Conservation (phyloP, 2,113 vertebrate genomes). For the Trematocara zebra region DNA sequence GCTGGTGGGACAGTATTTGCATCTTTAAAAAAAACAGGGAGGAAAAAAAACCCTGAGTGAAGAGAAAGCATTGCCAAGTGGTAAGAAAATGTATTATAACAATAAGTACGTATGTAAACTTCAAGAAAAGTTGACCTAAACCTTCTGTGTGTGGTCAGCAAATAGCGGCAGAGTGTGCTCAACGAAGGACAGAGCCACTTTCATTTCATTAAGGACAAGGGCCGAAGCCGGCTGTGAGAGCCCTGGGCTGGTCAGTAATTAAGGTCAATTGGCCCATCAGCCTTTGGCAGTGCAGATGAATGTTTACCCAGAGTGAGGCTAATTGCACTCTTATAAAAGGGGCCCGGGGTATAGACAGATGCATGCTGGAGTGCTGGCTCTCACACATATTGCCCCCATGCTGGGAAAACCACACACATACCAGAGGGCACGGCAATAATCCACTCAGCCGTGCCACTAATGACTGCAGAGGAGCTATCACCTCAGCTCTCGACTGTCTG, state of each 20-base stretch:
- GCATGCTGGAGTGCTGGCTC: constrained; percentile 47
- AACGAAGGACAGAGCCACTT: constrained; percentile 55
- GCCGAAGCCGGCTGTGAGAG: constrained; percentile 36
- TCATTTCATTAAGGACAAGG: constrained; percentile 54
- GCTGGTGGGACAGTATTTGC: constrained; percentile 46
- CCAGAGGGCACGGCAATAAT: constrained; percentile 58
- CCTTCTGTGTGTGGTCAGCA: constrained; percentile 33
- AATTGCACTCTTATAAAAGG: constrained; percentile 67
- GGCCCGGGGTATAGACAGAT: constrained; percentile 56
- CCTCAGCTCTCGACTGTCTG: constrained; percentile 27
- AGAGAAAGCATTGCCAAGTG: constrained; percentile 26
- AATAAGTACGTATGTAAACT: constrained; percentile 4
- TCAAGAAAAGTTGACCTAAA: neutral
- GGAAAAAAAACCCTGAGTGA: constrained; percentile 35
- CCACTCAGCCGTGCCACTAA: constrained; percentile 54
- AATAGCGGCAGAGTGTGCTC: constrained; percentile 19
- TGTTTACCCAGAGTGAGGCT: constrained; percentile 68
- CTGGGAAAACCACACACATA: constrained; percentile 68
- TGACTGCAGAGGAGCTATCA: constrained; percentile 47
- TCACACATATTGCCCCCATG: constrained; percentile 50
- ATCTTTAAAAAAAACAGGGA: neutral
- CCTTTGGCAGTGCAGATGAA: constrained; percentile 64
- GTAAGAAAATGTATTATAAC: constrained; percentile 26
- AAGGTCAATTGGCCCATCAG: constrained; percentile 71
- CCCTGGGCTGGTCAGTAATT: constrained; percentile 61